These are phyloP conservation scores for Diachrysia chrysitis DNA, from an alignment of 2,888 invertebrate genomes.

Conservation along the genomic window DNA sequence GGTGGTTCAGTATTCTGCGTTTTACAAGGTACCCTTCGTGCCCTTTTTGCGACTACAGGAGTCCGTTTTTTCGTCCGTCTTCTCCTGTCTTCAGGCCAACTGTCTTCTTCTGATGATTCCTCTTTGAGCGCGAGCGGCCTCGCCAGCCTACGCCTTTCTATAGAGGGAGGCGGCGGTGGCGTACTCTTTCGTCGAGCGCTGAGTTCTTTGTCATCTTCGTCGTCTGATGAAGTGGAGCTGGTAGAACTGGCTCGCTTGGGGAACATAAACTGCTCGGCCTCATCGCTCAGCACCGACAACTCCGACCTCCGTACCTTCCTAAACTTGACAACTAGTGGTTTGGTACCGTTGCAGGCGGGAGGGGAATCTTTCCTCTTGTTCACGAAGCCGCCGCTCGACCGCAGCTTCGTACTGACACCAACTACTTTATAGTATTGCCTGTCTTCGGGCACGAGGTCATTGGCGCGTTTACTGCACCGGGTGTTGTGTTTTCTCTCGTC, in stretches of 20 bases:
- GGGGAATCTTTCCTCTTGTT: conserved; percentile 75
- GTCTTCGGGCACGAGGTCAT: conserved; percentile 70
- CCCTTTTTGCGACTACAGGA: conserved; percentile 66
- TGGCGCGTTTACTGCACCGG: conserved; percentile 72
- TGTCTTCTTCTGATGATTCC: conserved; percentile 85
- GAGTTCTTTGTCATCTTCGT: conserved; percentile 87
- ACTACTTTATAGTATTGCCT: conserved; percentile 92
- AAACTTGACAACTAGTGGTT: conserved; percentile 92
- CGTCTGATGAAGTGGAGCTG: conserved; percentile 88
- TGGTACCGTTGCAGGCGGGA: conserved; percentile 88
- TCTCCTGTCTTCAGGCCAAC: conserved; percentile 78
- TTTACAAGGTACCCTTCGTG: conserved; percentile 60
- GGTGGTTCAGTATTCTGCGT: conserved; percentile 42
- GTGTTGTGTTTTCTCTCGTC: conserved; percentile 79
- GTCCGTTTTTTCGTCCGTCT: conserved; percentile 70
- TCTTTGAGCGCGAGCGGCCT: conserved; percentile 83
- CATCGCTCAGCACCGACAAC: conserved; percentile 93
- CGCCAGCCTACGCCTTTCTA: conserved; percentile 78
- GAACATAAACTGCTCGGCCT: conserved; percentile 96
- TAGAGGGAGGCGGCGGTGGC: conserved; percentile 71
- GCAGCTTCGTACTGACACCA: conserved; percentile 91
- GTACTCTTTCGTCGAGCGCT: conserved; percentile 81
- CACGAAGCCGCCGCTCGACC: conserved; percentile 89
- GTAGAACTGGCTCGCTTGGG: conserved; percentile 91
- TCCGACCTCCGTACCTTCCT: conserved; percentile 93